Evolutionary conservation across 2,888 invertebrate genomes (phyloP).

Genomic region (Andricus curvator): DNA sequence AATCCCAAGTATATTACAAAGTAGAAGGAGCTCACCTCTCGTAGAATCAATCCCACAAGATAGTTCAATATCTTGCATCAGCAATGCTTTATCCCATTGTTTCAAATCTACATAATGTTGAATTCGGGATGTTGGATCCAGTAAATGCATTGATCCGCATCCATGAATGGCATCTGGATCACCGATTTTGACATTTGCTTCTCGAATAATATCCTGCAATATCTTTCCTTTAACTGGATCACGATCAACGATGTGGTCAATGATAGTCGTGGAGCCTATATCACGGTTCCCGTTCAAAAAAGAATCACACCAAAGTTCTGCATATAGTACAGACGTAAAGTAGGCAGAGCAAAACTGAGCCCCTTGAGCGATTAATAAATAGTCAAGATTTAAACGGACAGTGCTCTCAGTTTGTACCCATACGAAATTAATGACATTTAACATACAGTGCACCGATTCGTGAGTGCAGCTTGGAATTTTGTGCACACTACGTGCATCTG

Average conservation of each 20-base stretch:
- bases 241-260: constrained; percentile 71
- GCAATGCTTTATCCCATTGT: constrained; percentile 84
- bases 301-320: constrained; percentile 82
- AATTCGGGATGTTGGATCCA: constrained; percentile 82
- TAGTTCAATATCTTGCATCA: constrained; percentile 81
- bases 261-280: constrained; percentile 44
- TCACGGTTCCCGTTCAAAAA: constrained; percentile 47
- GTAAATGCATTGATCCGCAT: constrained; percentile 85
- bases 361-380: constrained; percentile 86
- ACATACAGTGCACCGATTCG: constrained; percentile 84
- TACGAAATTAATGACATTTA: constrained; percentile 84
- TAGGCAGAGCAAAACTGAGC: constrained; percentile 86
- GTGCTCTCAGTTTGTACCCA: constrained; percentile 65
- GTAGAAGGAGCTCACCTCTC: constrained; percentile 48
- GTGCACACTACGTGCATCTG: neutral
- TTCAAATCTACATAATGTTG: constrained; percentile 84
- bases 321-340: constrained; percentile 86
- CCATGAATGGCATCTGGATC: constrained; percentile 88
- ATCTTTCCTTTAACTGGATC: constrained; percentile 78
- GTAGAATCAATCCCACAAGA: constrained; percentile 71
- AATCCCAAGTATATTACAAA: constrained; percentile 26
- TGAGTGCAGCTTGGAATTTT: constrained; percentile 72
- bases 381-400: constrained; percentile 79
- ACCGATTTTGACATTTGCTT: constrained; percentile 85
- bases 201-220: constrained; percentile 81